phyloP scores from a whole-genome alignment of 2,888 invertebrate genomes.

The Scaptomyza tumidula region DNA sequence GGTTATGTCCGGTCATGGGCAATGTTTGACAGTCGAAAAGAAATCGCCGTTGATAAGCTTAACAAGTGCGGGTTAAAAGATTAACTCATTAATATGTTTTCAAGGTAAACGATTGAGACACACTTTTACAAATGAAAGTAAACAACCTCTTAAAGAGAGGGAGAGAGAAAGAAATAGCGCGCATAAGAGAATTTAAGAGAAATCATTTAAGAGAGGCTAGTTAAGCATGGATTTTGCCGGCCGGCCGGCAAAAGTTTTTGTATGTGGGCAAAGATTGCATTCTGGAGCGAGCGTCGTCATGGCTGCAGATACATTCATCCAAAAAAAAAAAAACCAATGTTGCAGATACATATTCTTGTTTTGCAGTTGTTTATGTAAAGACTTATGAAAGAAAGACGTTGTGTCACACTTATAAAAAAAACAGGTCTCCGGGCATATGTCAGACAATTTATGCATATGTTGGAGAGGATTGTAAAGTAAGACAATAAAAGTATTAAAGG shows the following conservation, averaged over 20 bases:
- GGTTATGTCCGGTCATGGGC: constrained; percentile 3
- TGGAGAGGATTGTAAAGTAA: constrained; percentile 2
- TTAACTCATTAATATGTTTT: constrained; percentile 61
- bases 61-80: constrained; percentile 67
- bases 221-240: constrained; percentile 42
- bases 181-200: constrained; percentile 5
- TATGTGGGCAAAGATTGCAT: constrained; percentile 18
- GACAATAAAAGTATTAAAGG: constrained; percentile 1
- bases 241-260: constrained; percentile 67
- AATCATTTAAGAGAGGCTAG: constrained; percentile 9
- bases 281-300: constrained; percentile 34
- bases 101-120: constrained; percentile 65
- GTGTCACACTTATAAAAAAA: constrained; percentile 51
- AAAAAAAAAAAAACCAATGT: neutral
- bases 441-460: constrained; percentile 13
- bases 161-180: neutral
- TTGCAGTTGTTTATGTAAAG: constrained; percentile 19
- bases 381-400: constrained; percentile 23
- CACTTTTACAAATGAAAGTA: constrained; percentile 31
- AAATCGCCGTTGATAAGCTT: constrained; percentile 47
- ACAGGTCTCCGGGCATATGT: constrained; percentile 57
- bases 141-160: constrained; percentile 27
- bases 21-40: constrained; percentile 31
- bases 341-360: constrained; percentile 41
- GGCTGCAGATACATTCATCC: constrained; percentile 27